phyloP scores from a whole-genome alignment of 92 coral and sea anemone genomes.

The Pocillopora grandis region DNA sequence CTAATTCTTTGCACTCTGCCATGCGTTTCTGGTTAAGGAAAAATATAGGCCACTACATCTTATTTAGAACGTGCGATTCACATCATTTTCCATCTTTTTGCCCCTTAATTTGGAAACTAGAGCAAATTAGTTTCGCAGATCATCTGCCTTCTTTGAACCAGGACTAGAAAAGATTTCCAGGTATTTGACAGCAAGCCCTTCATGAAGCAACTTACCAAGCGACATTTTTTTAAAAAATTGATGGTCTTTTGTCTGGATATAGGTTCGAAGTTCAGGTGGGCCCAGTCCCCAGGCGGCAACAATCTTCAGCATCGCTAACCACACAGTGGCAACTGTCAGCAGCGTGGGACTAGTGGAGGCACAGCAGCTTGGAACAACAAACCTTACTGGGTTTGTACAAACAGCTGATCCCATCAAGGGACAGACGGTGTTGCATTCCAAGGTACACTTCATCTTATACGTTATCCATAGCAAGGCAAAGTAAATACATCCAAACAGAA shows the following conservation, averaged over 20 bases:
- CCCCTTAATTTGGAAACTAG: too few relatives aligned
- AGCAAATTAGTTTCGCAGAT: too few relatives aligned
- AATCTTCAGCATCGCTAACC: slow-evolving; percentile 78
- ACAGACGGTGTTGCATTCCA: slow-evolving; percentile 80
- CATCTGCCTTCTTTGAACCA: too few relatives aligned
- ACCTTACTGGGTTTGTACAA: slow-evolving; percentile 86
- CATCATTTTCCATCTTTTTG: too few relatives aligned
- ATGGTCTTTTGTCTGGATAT: neutral
- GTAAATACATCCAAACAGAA: too few relatives aligned
- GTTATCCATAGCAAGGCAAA: neutral
- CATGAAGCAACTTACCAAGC: neutral
- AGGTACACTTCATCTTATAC: slow-evolving; percentile 49
- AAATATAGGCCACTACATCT: too few relatives aligned
- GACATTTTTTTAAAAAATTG: neutral
- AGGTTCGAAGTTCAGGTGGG: slow-evolving; percentile 96
- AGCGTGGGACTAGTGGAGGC: slow-evolving; percentile 93
- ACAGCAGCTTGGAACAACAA: slow-evolving; percentile 78
- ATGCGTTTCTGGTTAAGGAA: too few relatives aligned
- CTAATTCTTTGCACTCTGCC: too few relatives aligned
- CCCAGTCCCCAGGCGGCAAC: slow-evolving; percentile 98
- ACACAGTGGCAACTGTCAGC: slow-evolving; percentile 85
- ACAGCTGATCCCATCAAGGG: slow-evolving; percentile 86
- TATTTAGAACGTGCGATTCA: too few relatives aligned
- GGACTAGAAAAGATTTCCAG: too few relatives aligned
- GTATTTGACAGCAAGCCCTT: too few relatives aligned